Evolutionary conservation across 2,113 vertebrate species (phyloP), one percentile per base, ranked within the genome.

Genomic region (Leptobrachium ailaonicum): DNA sequence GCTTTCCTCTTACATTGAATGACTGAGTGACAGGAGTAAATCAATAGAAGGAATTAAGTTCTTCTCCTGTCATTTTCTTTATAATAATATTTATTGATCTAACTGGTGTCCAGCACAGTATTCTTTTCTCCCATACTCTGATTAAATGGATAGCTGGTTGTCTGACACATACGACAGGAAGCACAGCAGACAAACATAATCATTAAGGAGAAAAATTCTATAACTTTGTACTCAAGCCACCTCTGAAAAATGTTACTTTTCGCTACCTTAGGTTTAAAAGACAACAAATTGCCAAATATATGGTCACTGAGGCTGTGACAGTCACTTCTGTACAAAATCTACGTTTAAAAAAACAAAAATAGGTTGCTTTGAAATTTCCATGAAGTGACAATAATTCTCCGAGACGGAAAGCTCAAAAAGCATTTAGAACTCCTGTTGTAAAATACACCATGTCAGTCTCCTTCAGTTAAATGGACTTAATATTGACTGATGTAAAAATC

Each of bases 141-240:
- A 78, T 78, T 64, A 71, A 42, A 78, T 50, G 69, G 56, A 77
- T 70, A 58, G 66, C 45, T 69, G 54, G 20, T 32, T 63, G 76
- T 42, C 50, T 77, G 42, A 63, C 40, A 53, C 79, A 58, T 12
- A 41, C n/a, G 20, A 83, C 83, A 83, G 68, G 71, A 62, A 76
- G 42, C 60, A 56, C 14, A 12, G 10, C 58, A 78, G 80, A 40
- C 7, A 71, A 0, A 56, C 4, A 56, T 70, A 85, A 83, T 4
- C 5, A 82, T 2, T 43, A 73, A 71, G 44, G 2, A 67, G 13
- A 77, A 62, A 76, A 76, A 42, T 72, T 45, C 2, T 3, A 20
- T 63, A 44, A 1, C 40, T 62, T 67, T 32, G 45, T 32, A 63
- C 58, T 0, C 0, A 32, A 32, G 3, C 44, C 12, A 82, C 54